Evolutionary conservation across 2,888 invertebrate species (phyloP), one percentile per base, ranked within the genome.

Genomic region (Abrostola triplasia): DNA sequence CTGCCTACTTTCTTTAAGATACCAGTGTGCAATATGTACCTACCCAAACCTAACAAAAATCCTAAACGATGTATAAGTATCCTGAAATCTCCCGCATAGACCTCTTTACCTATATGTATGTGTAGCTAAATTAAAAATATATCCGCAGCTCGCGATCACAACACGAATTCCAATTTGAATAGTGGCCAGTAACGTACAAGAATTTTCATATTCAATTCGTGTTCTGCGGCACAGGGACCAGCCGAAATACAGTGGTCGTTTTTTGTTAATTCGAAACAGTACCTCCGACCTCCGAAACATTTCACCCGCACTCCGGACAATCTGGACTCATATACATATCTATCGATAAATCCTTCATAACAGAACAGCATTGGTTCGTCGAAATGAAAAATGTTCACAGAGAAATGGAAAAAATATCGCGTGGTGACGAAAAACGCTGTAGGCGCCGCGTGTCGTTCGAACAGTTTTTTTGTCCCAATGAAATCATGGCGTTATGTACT

Each of bases 371-470:
- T 68, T 47, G 61, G 64, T 81, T 79, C 83, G 84, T 82, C 80
- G 81, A 85, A 85, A 84, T 84, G 82, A 83, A 86, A 86, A 84
- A 84, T 76, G 70, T 70, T 70, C 70, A 70, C 67, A 71, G 65
- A 69, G 76, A 80, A 79, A 82, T 77, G 72, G 70, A 64, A 73
- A 74, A 81, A 76, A 76, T 74, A 79, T 66, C 54, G 68, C 68
- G 44, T 65, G 70, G 80, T 82, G 86, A 82, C 80, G 80, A 82
- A 82, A 82, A 74, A 70, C 72, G 81, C 82, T 75, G 64, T 73
- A 70, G 80, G 76, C 70, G 67, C 59, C 44, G 51, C 24, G 24
- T 4, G 4, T 24, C 24, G 58, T 35, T 60, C 47, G 36, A 13
- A 49, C 35, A 7, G 37, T 71, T 59, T 64, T 57, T 67, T 68